Base-by-base conservation (phyloP, 2,888 invertebrate genomes). In the Caenorhabditis becei region DNA sequence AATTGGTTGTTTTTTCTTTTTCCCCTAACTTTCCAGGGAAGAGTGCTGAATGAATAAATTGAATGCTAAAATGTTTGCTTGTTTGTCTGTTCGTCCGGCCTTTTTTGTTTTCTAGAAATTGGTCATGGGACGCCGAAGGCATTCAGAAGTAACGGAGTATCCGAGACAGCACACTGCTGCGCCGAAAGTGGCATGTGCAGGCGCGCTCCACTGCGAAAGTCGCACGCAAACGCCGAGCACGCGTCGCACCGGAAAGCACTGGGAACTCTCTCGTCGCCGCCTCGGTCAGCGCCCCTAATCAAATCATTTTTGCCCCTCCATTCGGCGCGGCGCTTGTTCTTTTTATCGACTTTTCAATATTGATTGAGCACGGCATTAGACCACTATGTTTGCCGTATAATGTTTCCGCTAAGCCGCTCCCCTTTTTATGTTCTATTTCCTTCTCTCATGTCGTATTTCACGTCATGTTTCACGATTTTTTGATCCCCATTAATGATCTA, bases 151-250 rank as follows among this genome's bases (percentile, higher is more conserved):
- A n/a, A n/a, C n/a, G n/a, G n/a, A n/a, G n/a, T n/a, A n/a, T n/a
- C n/a, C n/a, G n/a, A n/a, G n/a, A n/a, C n/a, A n/a, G n/a, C n/a
- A n/a, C n/a, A n/a, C n/a, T n/a, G n/a, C n/a, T n/a, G n/a, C n/a
- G n/a, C n/a, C n/a, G n/a, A n/a, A n/a, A n/a, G n/a, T n/a, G n/a
- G n/a, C n/a, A 32, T 10, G 32, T 32, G 4, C 32, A 32, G 10
- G 10, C 37, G 65, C 74, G 66, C 66, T 49, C 74, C 41, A 28
- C 16, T 51, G 74, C 14, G 58, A 59, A 47, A 28, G 1, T 2
- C 26, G 59, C 63, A 74, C 65, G 65, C 74, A 28, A 11, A 24
- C 66, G 74, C 74, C 24, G 74, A 66, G 65, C 74, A 74, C 74
- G 74, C 74, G 44, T 65, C 74, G 74, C 74, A 20, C 20, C 51